Conservation (phyloP, 1,140 invertebrate genomes). For the Trichonephila inaurata region DNA sequence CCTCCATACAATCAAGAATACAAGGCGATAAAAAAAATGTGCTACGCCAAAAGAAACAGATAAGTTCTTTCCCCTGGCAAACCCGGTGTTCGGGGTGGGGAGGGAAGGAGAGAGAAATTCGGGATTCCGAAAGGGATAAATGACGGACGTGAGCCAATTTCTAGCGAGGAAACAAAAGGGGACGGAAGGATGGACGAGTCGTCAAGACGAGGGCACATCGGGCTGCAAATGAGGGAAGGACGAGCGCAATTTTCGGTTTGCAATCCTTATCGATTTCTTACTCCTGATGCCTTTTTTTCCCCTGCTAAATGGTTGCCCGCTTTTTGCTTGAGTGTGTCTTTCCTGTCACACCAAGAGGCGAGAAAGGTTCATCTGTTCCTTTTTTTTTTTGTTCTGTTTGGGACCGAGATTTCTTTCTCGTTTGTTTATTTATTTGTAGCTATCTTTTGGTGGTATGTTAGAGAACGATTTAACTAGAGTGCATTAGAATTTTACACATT, state of each 20-base stretch:
- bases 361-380: neutral
- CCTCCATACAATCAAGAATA: too few relatives aligned
- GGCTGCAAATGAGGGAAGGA: slow-evolving; percentile 56
- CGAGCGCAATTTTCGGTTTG: slow-evolving; percentile 64
- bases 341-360: slow-evolving; percentile 38
- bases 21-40: neutral
- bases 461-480: neutral
- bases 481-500: too few relatives aligned
- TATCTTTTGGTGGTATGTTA: neutral
- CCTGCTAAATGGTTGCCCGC: slow-evolving; percentile 63
- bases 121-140: slow-evolving; percentile 66
- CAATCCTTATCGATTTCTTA: slow-evolving; percentile 72
- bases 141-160: slow-evolving; percentile 75
- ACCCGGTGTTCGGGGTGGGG: neutral
- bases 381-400: neutral
- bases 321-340: slow-evolving; percentile 35
- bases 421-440: neutral
- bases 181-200: slow-evolving; percentile 18
- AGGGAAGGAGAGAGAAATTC: slow-evolving; percentile 7
- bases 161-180: slow-evolving; percentile 40
- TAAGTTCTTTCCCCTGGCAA: neutral
- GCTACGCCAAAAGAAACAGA: neutral
- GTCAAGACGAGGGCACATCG: slow-evolving; percentile 35
- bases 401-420: neutral
- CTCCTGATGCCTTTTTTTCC: neutral